These are phyloP conservation scores for Hipposideros armiger DNA, from an alignment of 2,113 vertebrate species.

Conservation along the genomic window DNA sequence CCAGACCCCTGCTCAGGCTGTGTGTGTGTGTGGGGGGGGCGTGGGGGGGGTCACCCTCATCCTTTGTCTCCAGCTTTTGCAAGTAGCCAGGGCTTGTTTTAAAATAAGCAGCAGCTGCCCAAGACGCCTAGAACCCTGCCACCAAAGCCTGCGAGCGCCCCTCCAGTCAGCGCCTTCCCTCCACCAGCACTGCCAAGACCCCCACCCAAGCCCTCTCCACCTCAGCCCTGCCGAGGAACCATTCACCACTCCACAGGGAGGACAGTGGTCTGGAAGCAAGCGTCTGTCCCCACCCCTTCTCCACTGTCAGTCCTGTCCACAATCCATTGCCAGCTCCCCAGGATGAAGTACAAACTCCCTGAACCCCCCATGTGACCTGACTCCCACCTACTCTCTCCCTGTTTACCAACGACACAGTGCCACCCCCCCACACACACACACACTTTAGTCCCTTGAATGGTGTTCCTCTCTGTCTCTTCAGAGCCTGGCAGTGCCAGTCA, in stretches of 20 bases:
- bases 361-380: fast-evolving
- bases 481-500: neutral
- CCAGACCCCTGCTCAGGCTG: neutral
- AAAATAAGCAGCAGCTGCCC: constrained; percentile 74
- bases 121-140: constrained; percentile 69
- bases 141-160: neutral
- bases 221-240: too few species aligned
- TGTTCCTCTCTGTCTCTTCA: fast-evolving
- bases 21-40: fast-evolving
- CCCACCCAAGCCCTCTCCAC: neutral
- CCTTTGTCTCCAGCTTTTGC: neutral
- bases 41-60: neutral
- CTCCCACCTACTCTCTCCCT: neutral
- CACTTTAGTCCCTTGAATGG: neutral
- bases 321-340: fast-evolving
- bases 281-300: too few species aligned
- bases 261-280: neutral
- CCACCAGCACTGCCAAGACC: too few species aligned
- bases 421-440: too few species aligned
- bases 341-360: too few species aligned
- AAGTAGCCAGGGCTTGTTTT: constrained; percentile 69
- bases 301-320: fast-evolving
- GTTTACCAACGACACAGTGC: fast-evolving
- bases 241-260: neutral
- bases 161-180: neutral